Conservation (phyloP, 2,113 vertebrate species). For the Poeciliopsis occidentalis region DNA sequence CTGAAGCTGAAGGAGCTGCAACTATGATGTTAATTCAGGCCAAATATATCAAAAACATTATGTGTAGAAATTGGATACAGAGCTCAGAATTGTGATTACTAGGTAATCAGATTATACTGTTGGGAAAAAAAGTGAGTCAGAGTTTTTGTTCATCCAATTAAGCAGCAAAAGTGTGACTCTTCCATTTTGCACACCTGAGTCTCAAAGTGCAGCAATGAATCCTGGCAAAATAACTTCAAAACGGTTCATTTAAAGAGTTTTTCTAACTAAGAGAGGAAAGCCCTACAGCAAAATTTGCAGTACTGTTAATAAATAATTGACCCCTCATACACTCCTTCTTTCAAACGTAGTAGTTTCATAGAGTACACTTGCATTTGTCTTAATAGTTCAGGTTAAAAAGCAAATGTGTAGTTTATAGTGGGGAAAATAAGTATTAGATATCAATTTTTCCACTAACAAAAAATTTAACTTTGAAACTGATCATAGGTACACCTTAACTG, state of each 20-base stretch:
- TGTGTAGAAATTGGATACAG: background rate
- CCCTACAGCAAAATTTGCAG: too few species aligned
- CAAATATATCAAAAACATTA: slow-evolving; percentile 2
- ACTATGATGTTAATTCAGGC: slow-evolving; percentile 19
- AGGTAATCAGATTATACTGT: background rate
- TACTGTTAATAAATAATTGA: too few species aligned
- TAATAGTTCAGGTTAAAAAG: too few species aligned
- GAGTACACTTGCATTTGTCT: too few species aligned
- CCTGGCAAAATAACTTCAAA: background rate
- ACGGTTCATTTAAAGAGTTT: too few species aligned
- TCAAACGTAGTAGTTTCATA: background rate
- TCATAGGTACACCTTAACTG: too few species aligned
- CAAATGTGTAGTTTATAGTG: too few species aligned
- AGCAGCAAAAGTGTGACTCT: background rate
- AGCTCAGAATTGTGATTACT: background rate
- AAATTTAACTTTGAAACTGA: too few species aligned
- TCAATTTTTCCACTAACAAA: too few species aligned
- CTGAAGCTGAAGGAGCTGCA: slow-evolving; percentile 20
- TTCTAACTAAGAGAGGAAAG: background rate
- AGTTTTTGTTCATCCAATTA: background rate
- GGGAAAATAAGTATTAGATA: too few species aligned
- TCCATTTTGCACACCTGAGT: background rate
- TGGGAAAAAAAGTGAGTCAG: background rate
- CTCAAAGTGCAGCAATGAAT: background rate
- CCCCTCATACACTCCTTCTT: background rate